phyloP scores from a whole-genome alignment of 2,888 invertebrate genomes.

The Eupeodes latifasciatus region DNA sequence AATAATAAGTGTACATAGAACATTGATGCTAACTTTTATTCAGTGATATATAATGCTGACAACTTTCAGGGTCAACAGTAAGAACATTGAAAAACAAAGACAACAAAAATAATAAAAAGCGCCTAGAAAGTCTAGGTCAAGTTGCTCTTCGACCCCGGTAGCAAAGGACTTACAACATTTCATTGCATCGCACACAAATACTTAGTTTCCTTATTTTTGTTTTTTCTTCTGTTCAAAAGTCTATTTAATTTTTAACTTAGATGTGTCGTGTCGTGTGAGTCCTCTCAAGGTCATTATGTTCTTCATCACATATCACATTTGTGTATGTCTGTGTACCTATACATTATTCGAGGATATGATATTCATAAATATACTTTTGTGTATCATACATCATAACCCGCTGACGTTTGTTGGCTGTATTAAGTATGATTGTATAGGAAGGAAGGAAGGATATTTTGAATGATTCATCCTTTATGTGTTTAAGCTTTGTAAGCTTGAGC shows the following conservation, averaged over 20 bases:
- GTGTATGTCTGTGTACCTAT: slow-evolving; percentile 22
- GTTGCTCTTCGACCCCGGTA: slow-evolving; percentile 70
- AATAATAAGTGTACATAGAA: background rate
- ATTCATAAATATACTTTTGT: slow-evolving; percentile 10
- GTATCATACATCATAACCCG: slow-evolving; percentile 48
- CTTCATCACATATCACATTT: slow-evolving; percentile 60
- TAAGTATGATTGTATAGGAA: no score
- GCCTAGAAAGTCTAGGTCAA: slow-evolving; percentile 74
- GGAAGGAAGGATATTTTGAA: slow-evolving; percentile 19
- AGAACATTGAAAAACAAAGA: slow-evolving; percentile 40
- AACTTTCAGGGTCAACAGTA: slow-evolving; percentile 62
- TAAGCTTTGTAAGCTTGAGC: background rate
- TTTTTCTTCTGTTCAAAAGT: slow-evolving; percentile 16
- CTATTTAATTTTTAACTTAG: slow-evolving; percentile 31
- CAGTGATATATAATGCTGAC: slow-evolving; percentile 46
- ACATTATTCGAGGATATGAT: slow-evolving; percentile 59
- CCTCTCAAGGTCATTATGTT: slow-evolving; percentile 73
- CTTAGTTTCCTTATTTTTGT: background rate
- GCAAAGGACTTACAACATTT: slow-evolving; percentile 56
- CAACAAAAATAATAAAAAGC: slow-evolving; percentile 42
- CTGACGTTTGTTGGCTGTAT: slow-evolving; percentile 31
- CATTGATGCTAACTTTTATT: slow-evolving; percentile 25
- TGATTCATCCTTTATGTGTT: slow-evolving; percentile 15
- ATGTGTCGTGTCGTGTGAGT: slow-evolving; percentile 54
- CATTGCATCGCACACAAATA: slow-evolving; percentile 13